Conservation (phyloP, 2,888 invertebrate genomes). For the Ormyrus thymus region DNA sequence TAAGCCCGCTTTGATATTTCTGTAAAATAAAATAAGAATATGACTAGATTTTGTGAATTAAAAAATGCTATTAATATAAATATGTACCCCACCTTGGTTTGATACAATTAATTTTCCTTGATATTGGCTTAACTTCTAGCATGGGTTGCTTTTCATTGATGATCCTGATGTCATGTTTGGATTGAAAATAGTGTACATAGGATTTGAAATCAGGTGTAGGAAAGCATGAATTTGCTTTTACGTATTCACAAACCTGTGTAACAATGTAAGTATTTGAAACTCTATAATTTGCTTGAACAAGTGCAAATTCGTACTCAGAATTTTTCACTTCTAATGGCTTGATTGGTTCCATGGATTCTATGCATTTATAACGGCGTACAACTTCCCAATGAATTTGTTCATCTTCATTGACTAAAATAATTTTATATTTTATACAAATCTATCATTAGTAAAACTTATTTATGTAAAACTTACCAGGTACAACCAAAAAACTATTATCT, state of each 20-base stretch:
- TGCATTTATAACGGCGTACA: conserved; percentile 75
- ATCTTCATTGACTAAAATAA: conserved; percentile 61
- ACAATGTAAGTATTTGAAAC: conserved; percentile 79
- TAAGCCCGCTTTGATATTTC: conserved; percentile 67
- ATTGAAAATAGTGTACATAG: conserved; percentile 85
- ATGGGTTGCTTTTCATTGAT: conserved; percentile 83
- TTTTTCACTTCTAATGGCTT: conserved; percentile 77
- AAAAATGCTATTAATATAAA: not conserved
- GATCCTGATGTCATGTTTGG: conserved; percentile 83
- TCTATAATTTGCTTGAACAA: conserved; percentile 93
- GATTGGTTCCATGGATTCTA: conserved; percentile 71
- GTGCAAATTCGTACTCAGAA: conserved; percentile 81
- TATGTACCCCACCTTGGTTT: conserved; percentile 74
- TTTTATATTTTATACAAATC: conserved; percentile 1
- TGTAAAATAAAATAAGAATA: conserved; percentile 59
- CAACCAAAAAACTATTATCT: conserved; percentile 75
- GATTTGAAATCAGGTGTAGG: conserved; percentile 79
- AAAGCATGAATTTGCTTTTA: conserved; percentile 82
- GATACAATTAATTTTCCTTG: conserved; percentile 79
- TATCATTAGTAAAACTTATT: not conserved
- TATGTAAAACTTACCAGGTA: conserved; percentile 67
- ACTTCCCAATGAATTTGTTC: conserved; percentile 80
- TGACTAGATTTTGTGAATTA: conserved; percentile 6
- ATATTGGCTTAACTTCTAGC: conserved; percentile 85
- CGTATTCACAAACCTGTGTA: conserved; percentile 81